A percentile compares a stretch with the other conserved stretches of the same genome.
phyloP scores from a whole-genome alignment of 2,888 invertebrate genomes.

The Galerucella pusilla region DNA sequence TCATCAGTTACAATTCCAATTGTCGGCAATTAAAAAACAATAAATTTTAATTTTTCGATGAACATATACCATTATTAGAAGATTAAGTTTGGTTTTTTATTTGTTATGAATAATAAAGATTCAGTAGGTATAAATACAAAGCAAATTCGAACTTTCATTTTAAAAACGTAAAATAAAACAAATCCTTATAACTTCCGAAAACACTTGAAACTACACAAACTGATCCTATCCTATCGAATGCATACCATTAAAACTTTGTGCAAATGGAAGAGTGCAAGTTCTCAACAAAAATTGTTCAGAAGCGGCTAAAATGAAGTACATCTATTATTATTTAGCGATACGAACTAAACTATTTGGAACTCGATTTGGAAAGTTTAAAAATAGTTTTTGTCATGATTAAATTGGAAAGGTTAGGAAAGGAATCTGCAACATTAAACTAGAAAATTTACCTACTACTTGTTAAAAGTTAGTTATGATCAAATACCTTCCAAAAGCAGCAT shows the following conservation, averaged over 20 bases:
- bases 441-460: not conserved
- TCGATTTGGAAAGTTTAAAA: not conserved
- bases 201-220: slow-evolving; percentile 9
- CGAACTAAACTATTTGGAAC: no score
- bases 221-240: no score
- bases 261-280: slow-evolving; percentile 26
- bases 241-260: slow-evolving; percentile 29
- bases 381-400: slow-evolving; percentile 1
- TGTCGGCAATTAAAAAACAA: not conserved
- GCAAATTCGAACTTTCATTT: not conserved
- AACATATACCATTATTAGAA: not conserved
- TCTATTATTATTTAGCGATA: not conserved
- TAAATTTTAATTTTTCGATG: not conserved
- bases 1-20: not conserved
- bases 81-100: not conserved
- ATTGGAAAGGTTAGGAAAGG: not conserved
- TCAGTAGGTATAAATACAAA: not conserved
- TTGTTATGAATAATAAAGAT: not conserved
- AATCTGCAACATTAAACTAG: not conserved
- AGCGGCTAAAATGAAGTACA: slow-evolving; percentile 3
- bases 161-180: not conserved
- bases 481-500: not conserved
- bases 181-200: not conserved
- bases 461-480: not conserved
- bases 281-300: slow-evolving; percentile 17